These are phyloP conservation scores for Spilarctia lutea DNA, from an alignment of 2,888 invertebrate species.

Conservation along the genomic window DNA sequence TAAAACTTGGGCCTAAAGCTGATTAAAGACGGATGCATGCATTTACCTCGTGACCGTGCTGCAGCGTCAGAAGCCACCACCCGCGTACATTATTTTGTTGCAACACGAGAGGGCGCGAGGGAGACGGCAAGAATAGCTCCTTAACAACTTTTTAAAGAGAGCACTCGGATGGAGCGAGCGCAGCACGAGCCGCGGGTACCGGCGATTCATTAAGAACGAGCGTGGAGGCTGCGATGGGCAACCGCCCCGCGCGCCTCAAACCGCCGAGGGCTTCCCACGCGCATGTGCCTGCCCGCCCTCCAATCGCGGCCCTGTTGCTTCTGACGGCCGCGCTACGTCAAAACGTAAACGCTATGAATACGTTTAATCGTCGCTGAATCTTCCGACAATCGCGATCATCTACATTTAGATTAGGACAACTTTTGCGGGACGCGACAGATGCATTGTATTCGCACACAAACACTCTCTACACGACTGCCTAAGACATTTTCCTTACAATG, in stretches of 20 bases:
- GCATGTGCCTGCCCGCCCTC: constrained; percentile 72
- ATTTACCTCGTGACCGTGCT: constrained; percentile 68
- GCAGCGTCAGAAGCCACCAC: constrained; percentile 57
- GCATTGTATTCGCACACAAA: constrained; percentile 60
- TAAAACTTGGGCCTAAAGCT: constrained; percentile 41
- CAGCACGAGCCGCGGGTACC: constrained; percentile 83
- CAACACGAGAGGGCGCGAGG: constrained; percentile 76
- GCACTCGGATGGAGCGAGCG: constrained; percentile 75
- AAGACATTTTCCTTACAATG: constrained; percentile 52
- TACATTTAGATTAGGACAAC: constrained; percentile 73
- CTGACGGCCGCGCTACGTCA: constrained; percentile 79
- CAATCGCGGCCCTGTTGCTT: constrained; percentile 84
- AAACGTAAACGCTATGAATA: constrained; percentile 83
- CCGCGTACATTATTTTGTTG: constrained; percentile 69
- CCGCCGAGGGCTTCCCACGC: constrained; percentile 50
- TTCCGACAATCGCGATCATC: constrained; percentile 76
- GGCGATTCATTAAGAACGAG: constrained; percentile 84
- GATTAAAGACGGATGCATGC: constrained; percentile 39
- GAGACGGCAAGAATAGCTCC: constrained; percentile 75
- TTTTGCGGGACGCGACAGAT: constrained; percentile 62
- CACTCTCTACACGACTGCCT: constrained; percentile 52
- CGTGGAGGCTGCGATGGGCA: constrained; percentile 79
- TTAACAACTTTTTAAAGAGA: constrained; percentile 77
- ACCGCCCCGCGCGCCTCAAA: constrained; percentile 62
- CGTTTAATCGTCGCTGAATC: constrained; percentile 79